Evolutionary conservation across 2,797 vertebrate genomes (phyloP).

Genomic region (Poliocrania exsul): DNA sequence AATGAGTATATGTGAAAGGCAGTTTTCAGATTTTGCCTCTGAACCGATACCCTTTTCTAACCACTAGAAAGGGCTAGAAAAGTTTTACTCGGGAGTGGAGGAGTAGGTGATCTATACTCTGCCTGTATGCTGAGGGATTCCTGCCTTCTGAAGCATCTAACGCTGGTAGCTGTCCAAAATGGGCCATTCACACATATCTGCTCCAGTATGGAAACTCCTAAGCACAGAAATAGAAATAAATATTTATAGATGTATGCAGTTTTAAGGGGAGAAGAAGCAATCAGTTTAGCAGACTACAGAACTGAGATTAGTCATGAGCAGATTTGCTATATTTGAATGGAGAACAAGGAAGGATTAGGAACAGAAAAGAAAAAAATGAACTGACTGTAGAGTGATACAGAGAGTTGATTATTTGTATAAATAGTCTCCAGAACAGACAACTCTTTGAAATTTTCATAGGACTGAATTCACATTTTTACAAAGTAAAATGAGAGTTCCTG

Average conservation of each 20-base stretch:
- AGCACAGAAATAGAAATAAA: neutral
- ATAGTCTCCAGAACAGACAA: conserved; percentile 11
- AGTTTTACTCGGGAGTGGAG: neutral
- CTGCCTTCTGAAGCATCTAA: neutral
- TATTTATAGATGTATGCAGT: neutral
- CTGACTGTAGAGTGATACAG: neutral
- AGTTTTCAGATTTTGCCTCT: neutral
- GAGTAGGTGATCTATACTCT: neutral
- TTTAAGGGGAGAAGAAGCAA: neutral
- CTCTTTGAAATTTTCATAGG: neutral
- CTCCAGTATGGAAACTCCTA: neutral
- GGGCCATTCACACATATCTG: neutral
- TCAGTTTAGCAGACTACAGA: neutral
- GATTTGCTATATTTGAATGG: neutral
- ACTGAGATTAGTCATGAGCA: neutral
- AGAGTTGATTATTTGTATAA: conserved; percentile 24
- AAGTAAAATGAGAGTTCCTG: neutral
- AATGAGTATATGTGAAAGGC: neutral
- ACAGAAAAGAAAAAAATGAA: neutral
- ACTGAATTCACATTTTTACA: neutral
- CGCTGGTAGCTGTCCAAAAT: neutral
- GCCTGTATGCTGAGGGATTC: neutral
- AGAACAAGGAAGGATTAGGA: neutral
- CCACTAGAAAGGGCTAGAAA: neutral
- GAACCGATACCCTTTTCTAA: neutral